A percentile compares a stretch with the other conserved stretches of the same genome.
Evolutionary conservation across 2,888 invertebrate genomes (phyloP).

Genomic region (Ochropleura plecta): DNA sequence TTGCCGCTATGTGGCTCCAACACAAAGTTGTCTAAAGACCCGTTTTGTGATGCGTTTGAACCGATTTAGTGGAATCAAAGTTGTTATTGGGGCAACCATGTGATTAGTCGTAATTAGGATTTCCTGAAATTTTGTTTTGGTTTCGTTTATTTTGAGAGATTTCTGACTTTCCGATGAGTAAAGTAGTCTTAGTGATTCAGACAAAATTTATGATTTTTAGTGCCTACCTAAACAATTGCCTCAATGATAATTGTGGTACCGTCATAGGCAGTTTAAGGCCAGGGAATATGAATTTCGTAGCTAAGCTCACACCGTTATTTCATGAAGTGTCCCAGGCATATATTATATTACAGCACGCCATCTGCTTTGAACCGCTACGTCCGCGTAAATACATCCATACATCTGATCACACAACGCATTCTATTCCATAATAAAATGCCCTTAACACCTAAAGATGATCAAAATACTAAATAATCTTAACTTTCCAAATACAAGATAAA

Average conservation of each 20-base stretch:
- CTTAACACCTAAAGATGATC: conserved; percentile 3
- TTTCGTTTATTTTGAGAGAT: conserved; percentile 4
- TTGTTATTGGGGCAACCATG: conserved; percentile 57
- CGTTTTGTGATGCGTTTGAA: conserved; percentile 65
- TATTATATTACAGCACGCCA: neutral
- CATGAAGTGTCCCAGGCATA: neutral
- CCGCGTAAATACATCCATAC: neutral
- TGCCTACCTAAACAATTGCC: neutral
- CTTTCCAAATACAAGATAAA: conserved; percentile 17
- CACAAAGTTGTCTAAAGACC: conserved; percentile 50
- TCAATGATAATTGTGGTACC: neutral
- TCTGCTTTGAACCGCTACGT: neutral
- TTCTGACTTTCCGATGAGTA: conserved; percentile 37
- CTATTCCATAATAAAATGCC: neutral
- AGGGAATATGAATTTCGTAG: neutral
- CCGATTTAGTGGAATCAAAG: conserved; percentile 63
- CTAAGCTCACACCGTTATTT: neutral
- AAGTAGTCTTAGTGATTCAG: conserved; percentile 26
- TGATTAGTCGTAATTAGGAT: conserved; percentile 26
- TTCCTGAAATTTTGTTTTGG: conserved; percentile 22
- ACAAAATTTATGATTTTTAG: too few relatives aligned
- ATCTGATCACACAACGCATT: neutral
- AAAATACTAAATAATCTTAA: conserved; percentile 10
- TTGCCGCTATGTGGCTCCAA: conserved; percentile 51
- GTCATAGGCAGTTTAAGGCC: neutral